Conservation (phyloP, 1,140 invertebrate species). For the Tetramorium simillimum region DNA sequence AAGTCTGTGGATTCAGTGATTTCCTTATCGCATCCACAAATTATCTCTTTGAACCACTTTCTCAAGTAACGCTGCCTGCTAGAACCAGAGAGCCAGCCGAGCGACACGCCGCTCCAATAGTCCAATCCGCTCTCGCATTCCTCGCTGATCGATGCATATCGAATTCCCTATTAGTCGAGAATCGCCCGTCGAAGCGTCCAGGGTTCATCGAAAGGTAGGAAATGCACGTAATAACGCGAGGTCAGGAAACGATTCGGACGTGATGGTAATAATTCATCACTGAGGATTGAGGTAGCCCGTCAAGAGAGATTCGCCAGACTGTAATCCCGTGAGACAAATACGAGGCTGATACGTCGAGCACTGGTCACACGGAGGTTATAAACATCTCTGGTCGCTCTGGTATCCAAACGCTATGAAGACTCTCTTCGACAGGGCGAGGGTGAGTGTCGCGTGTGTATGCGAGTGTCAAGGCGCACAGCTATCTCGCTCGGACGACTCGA, state of each 20-base stretch:
- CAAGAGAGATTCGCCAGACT: not conserved
- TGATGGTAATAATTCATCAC: not conserved
- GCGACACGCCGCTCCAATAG: not conserved
- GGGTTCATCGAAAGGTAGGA: not conserved
- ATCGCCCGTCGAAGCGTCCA: not conserved
- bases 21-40: not conserved
- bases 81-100: not conserved
- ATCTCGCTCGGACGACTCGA: constrained; percentile 25
- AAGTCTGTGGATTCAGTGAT: not conserved
- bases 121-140: not conserved
- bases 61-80: not conserved
- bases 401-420: constrained; percentile 67
- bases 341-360: not conserved
- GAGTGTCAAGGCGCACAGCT: constrained; percentile 47
- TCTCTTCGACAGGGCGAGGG: constrained; percentile 43
- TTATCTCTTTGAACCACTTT: not conserved
- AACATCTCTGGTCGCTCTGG: constrained; percentile 14
- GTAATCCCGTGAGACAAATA: not conserved
- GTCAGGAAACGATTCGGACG: too few species aligned
- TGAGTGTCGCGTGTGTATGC: constrained; percentile 19
- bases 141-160: not conserved
- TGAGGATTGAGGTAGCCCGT: too few species aligned
- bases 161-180: too few species aligned
- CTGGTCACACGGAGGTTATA: constrained; percentile 61
- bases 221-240: not conserved